Percentiles rank a stretch among this genome's conserved stretches.
phyloP scores from a whole-genome alignment of 2,888 invertebrate species.

The Synanthedon myopaeformis region DNA sequence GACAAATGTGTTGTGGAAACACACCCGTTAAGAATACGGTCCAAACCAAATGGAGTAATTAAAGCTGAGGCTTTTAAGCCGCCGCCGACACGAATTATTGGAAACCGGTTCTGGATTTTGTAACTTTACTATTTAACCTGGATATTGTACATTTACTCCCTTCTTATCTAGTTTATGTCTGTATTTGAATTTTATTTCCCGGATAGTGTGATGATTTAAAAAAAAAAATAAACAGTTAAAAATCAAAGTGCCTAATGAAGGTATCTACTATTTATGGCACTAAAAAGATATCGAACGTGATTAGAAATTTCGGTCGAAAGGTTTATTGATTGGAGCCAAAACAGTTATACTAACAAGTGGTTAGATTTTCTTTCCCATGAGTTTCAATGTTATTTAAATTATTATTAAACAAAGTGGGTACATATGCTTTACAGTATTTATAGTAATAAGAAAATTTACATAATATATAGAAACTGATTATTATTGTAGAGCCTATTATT shows the following conservation, averaged over 20 bases:
- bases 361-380: not conserved
- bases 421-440: too few species aligned
- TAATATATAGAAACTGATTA: too few species aligned
- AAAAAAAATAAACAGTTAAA: constrained; percentile 10
- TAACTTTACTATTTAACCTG: constrained; percentile 28
- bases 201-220: constrained; percentile 22
- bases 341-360: not conserved
- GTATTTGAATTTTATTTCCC: constrained; percentile 29
- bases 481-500: too few species aligned
- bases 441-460: too few species aligned
- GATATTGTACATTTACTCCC: constrained; percentile 28
- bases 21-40: constrained; percentile 19
- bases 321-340: not conserved
- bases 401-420: too few species aligned
- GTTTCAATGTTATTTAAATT: too few species aligned
- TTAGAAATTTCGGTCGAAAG: constrained; percentile 1
- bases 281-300: not conserved
- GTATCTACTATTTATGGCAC: constrained; percentile 12
- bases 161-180: constrained; percentile 43
- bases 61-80: constrained; percentile 39
- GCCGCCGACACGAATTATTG: constrained; percentile 31
- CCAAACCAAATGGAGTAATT: constrained; percentile 37
- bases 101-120: constrained; percentile 37
- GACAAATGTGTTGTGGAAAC: constrained; percentile 14
- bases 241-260: constrained; percentile 22